phyloP scores from a whole-genome alignment of 1,140 invertebrate species.

The Lasaia peninsularis region DNA sequence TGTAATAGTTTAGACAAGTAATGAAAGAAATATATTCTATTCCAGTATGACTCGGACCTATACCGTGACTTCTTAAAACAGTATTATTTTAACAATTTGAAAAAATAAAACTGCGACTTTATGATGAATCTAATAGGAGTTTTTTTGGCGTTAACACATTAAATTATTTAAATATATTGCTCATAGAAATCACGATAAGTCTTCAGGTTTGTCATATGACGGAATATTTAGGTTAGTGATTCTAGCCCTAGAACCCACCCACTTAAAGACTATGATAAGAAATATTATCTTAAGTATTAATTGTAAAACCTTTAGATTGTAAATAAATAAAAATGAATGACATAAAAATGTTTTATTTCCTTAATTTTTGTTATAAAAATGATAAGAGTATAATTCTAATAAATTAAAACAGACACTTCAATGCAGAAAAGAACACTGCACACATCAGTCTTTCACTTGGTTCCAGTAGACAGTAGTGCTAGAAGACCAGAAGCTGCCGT shows the following conservation, averaged over 20 bases:
- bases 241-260: neutral
- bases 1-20: too few relatives aligned
- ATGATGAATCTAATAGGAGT: too few relatives aligned
- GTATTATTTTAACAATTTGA: too few relatives aligned
- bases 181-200: too few relatives aligned
- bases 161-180: too few relatives aligned
- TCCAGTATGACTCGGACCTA: too few relatives aligned
- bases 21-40: too few relatives aligned
- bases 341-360: conserved; percentile 7
- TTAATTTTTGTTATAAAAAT: conserved; percentile 15
- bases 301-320: neutral
- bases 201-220: neutral
- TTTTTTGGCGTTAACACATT: too few relatives aligned
- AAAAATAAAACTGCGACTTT: too few relatives aligned
- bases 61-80: too few relatives aligned
- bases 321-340: conserved; percentile 12
- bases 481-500: conserved; percentile 89
- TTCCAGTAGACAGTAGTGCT: conserved; percentile 93
- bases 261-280: neutral
- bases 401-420: conserved; percentile 12
- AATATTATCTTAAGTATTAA: neutral
- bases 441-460: conserved; percentile 50
- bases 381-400: conserved; percentile 16
- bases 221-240: neutral
- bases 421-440: conserved; percentile 16